A percentile compares a stretch with the other conserved stretches of the same genome.
Conservation (phyloP, 2,797 vertebrate genomes). For the Tragelaphus eurycerus region DNA sequence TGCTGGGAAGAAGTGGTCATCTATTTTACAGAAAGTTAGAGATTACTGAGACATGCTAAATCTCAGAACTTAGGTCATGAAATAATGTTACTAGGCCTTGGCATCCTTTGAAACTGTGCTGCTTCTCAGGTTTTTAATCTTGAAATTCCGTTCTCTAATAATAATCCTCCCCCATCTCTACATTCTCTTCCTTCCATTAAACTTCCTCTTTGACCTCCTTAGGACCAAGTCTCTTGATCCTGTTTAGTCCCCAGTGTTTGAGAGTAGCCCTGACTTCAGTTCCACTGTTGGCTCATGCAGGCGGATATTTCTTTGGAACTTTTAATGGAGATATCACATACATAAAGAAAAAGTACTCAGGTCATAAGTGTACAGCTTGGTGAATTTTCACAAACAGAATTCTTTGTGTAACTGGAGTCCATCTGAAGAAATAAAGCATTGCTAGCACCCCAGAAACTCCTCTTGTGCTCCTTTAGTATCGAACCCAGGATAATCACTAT, state of each 20-base stretch:
- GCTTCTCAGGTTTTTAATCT: constrained; percentile 3
- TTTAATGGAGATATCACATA: not conserved
- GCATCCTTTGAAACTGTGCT: constrained; percentile 6
- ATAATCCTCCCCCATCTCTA: too few species aligned
- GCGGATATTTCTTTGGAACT: not conserved
- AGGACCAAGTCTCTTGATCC: not conserved
- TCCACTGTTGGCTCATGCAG: not conserved
- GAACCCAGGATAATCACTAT: not conserved
- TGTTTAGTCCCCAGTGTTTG: not conserved
- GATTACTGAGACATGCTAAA: not conserved
- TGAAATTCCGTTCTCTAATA: constrained; percentile 5
- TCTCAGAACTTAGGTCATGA: constrained; percentile 15
- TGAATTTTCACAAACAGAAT: not conserved
- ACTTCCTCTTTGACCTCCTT: not conserved
- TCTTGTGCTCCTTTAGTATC: not conserved
- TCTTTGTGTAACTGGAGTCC: not conserved
- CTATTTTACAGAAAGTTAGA: not conserved
- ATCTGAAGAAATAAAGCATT: not conserved
- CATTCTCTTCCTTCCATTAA: not conserved
- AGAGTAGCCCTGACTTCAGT: not conserved
- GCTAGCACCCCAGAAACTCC: not conserved
- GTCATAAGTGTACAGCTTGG: not conserved
- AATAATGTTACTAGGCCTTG: constrained; percentile 1
- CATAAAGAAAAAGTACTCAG: not conserved
- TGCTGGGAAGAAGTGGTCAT: not conserved